A percentile compares a stretch with the other conserved stretches of the same genome.
These are phyloP conservation scores for Nyctalus aviator DNA, from an alignment of 2,797 vertebrate genomes.

Conservation along the genomic window DNA sequence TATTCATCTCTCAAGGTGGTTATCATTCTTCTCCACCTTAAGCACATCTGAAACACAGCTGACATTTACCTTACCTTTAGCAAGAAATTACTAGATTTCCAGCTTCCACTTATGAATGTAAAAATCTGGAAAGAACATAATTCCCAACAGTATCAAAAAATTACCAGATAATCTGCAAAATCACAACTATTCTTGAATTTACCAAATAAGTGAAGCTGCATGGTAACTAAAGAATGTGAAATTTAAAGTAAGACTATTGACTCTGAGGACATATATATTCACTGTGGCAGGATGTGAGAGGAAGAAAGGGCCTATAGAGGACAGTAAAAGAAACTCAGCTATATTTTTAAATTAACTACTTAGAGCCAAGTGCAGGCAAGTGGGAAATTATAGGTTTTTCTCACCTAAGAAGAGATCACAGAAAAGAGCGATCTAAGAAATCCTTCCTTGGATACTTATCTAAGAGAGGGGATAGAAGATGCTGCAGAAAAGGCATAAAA, in stretches of 20 bases:
- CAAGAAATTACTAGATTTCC: neutral
- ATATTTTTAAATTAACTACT: neutral
- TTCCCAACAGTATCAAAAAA: neutral
- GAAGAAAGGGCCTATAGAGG: neutral
- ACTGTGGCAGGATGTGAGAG: neutral
- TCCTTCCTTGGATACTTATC: neutral
- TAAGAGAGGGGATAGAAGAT: neutral
- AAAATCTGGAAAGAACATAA: neutral
- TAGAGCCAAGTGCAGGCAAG: neutral
- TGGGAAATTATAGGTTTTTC: neutral
- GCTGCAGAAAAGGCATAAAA: neutral
- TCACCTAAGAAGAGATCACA: neutral
- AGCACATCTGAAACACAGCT: neutral
- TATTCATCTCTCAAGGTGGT: neutral
- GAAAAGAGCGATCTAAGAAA: neutral
- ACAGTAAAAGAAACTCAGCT: no score
- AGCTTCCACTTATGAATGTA: neutral
- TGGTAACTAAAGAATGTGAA: neutral
- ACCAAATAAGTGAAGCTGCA: neutral
- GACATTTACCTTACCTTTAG: neutral
- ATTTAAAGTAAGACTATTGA: neutral
- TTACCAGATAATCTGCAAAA: neutral
- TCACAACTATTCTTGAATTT: conserved; percentile 4
- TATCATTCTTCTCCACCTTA: neutral
- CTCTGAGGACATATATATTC: neutral